Evolutionary conservation across 2,797 vertebrate species (phyloP).

Genomic region (Anguilla marmorata): DNA sequence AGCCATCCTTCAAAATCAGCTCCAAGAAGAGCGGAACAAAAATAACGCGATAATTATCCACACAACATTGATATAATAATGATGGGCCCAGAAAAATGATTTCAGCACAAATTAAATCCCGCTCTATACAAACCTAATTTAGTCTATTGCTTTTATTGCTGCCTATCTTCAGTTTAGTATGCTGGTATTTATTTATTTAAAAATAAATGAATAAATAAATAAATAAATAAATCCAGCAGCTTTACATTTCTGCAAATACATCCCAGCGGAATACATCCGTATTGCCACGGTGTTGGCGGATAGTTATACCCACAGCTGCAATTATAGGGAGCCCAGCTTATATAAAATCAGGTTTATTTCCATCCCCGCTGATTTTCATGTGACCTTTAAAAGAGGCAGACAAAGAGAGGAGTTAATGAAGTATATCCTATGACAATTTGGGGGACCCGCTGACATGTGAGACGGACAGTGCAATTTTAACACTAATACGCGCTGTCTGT

Average conservation of each 20-base stretch:
- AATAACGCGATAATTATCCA: neutral
- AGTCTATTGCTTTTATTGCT: neutral
- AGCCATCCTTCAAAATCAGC: neutral
- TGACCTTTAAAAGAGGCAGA: conserved; percentile 45
- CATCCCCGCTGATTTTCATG: conserved; percentile 31
- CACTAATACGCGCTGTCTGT: conserved; percentile 30
- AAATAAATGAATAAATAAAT: neutral
- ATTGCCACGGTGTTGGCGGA: neutral
- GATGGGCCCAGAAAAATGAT: neutral
- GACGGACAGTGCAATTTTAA: conserved; percentile 27
- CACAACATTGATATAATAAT: neutral
- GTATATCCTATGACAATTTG: conserved; percentile 23
- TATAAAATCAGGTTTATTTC: conserved; percentile 33
- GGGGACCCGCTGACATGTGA: neutral
- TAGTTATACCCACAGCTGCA: conserved; percentile 22
- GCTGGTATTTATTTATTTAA: neutral
- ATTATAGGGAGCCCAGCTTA: conserved; percentile 33
- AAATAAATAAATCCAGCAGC: neutral
- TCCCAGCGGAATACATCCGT: neutral
- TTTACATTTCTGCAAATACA: conserved; percentile 8
- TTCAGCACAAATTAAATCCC: neutral
- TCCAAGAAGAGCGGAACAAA: neutral
- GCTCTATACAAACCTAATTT: neutral
- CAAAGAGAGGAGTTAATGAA: conserved; percentile 36
- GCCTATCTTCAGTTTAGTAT: neutral